Evolutionary conservation across 2,113 vertebrate genomes (phyloP).

Genomic region (Piaya cayana): DNA sequence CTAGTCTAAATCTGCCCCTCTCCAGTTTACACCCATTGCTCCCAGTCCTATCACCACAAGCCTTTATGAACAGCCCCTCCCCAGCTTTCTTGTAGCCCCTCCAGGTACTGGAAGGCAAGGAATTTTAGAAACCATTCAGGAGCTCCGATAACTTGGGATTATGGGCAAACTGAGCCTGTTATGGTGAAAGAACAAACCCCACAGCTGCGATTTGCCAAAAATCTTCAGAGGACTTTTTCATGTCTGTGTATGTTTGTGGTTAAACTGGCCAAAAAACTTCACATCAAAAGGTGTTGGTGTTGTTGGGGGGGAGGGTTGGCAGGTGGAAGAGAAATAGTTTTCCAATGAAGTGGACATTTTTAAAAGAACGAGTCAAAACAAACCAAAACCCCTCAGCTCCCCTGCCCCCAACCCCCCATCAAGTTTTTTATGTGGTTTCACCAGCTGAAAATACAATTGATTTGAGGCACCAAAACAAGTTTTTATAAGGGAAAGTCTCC

Average conservation of each 20-base stretch:
- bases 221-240: not conserved
- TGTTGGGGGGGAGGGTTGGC: not conserved
- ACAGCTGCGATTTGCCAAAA: not conserved
- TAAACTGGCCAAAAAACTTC: not conserved
- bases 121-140: not conserved
- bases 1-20: too few relatives aligned
- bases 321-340: not conserved
- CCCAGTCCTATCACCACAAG: too few relatives aligned
- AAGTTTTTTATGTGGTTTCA: not conserved
- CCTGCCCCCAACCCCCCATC: rapidly evolving
- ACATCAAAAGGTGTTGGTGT: not conserved
- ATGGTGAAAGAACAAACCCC: not conserved
- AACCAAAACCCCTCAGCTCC: not conserved
- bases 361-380: not conserved
- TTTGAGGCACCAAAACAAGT: not conserved
- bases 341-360: not conserved
- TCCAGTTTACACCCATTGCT: too few relatives aligned
- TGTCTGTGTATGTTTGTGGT: not conserved
- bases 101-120: too few relatives aligned
- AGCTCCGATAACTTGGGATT: not conserved
- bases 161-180: not conserved
- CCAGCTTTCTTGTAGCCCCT: too few relatives aligned
- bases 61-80: too few relatives aligned
- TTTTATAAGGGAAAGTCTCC: not conserved
- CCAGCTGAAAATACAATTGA: not conserved